phyloP scores from a whole-genome alignment of 2,797 vertebrate species.

The Hemibagrus guttatus region DNA sequence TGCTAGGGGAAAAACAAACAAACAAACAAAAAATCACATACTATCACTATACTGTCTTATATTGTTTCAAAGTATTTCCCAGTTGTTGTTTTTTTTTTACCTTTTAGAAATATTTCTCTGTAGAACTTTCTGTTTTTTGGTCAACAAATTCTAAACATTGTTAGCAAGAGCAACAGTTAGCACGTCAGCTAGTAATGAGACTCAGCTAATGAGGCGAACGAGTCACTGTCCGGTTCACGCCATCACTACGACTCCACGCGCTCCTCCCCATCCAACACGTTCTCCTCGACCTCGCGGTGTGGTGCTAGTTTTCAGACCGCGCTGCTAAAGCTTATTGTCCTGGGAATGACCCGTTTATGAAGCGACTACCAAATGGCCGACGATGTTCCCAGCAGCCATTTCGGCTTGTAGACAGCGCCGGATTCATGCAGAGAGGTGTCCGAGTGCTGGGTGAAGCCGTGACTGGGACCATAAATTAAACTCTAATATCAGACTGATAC shows the following conservation, averaged over 20 bases:
- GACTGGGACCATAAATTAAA: background rate
- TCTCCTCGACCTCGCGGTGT: background rate
- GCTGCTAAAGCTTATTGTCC: slow-evolving; percentile 40
- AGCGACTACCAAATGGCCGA: slow-evolving; percentile 40
- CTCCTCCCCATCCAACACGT: background rate
- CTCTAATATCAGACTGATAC: background rate
- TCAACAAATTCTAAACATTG: background rate
- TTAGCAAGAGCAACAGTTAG: background rate
- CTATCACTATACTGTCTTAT: too few species aligned
- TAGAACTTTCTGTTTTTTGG: background rate
- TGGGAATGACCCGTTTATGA: slow-evolving; percentile 45
- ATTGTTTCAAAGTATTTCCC: too few species aligned
- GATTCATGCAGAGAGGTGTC: slow-evolving; percentile 26
- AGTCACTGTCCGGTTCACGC: background rate
- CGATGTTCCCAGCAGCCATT: background rate
- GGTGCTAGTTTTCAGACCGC: slow-evolving; percentile 42
- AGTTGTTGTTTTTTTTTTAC: too few species aligned
- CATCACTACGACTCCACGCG: background rate
- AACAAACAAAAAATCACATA: too few species aligned
- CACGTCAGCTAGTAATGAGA: background rate
- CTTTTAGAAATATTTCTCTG: too few species aligned
- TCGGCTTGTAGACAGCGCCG: background rate
- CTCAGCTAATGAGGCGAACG: background rate
- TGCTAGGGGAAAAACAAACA: background rate
- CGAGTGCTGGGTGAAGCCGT: background rate